These are phyloP conservation scores for Meliscaeva auricollis DNA, from an alignment of 2,888 invertebrate genomes.

Conservation along the genomic window DNA sequence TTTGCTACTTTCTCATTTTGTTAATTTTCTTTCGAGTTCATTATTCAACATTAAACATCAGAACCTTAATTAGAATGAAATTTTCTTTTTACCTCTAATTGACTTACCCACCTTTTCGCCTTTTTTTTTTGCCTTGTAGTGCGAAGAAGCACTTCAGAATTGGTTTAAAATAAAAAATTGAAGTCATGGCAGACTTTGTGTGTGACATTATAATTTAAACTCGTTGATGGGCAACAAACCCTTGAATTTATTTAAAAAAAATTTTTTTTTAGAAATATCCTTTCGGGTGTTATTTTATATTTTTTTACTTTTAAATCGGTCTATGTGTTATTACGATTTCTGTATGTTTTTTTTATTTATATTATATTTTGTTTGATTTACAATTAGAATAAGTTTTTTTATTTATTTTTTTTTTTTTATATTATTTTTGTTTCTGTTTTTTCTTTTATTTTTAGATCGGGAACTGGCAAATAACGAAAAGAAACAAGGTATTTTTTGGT, in stretches of 20 bases:
- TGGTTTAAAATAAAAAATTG: no score
- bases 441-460: constrained; percentile 81
- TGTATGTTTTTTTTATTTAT: constrained; percentile 4
- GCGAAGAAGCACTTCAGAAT: no score
- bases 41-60: constrained; percentile 19
- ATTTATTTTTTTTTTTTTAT: constrained; percentile 61
- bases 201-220: background rate
- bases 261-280: no score
- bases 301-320: background rate
- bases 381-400: constrained; percentile 44
- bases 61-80: constrained; percentile 62
- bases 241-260: no score
- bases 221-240: background rate
- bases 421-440: constrained; percentile 76
- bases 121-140: no score
- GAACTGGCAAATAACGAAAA: constrained; percentile 83
- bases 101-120: constrained; percentile 7
- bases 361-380: background rate
- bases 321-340: background rate
- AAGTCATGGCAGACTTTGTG: background rate
- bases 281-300: no score
- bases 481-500: constrained; percentile 81
- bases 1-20: constrained; percentile 33
- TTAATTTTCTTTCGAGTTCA: constrained; percentile 43
- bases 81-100: constrained; percentile 43